Base-by-base conservation (phyloP, 2,888 invertebrate species). In the Catocala fraxini region DNA sequence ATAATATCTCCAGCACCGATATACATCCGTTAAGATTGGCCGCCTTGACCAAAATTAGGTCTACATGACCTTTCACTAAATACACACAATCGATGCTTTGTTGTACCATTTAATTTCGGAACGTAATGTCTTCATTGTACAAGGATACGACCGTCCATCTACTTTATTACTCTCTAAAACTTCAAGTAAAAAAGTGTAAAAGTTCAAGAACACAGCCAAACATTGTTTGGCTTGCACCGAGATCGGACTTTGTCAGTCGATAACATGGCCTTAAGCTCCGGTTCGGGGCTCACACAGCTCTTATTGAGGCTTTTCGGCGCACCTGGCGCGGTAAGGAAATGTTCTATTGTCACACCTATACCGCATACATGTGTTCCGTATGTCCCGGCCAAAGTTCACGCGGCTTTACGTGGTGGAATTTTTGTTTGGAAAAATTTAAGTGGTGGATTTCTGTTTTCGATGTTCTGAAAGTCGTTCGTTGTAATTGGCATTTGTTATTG, bases 221-320 rank as follows among this genome's bases (percentile, higher is more conserved):
- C 49, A 51, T 45, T 48, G 43, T 59, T 54, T 13, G 12, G 49
- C 25, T 51, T 46, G 25, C 25, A 46, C 43, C 46, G 54, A 51
- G 49, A 15, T 56, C 42, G 15, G 51, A 61, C 51, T 61, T 56
- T 61, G 46, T 52, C 52, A 47, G 51, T 51, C 61, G 42, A 54
- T 52, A 47, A 56, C 42, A 34, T 6, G n/a, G 51, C 62, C 54
- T 57, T 65, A 70, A 72, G 67, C 70, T 47, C 42, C 56, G 59
- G 48, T 54, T 63, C 60, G 56, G 43, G 49, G 75, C 72, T 75
- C 67, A 65, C 65, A 68, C 51, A 33, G 65, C 42, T 75, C 72
- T 70, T 75, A 65, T 61, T 61, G 65, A 55, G 63, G 72, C 63
- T 74, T 72, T 75, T 56, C 55, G 45, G 6, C 42, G 51, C 72